Base-by-base conservation (phyloP, 2,797 vertebrate species). In the Odontamblyopus rebecca region DNA sequence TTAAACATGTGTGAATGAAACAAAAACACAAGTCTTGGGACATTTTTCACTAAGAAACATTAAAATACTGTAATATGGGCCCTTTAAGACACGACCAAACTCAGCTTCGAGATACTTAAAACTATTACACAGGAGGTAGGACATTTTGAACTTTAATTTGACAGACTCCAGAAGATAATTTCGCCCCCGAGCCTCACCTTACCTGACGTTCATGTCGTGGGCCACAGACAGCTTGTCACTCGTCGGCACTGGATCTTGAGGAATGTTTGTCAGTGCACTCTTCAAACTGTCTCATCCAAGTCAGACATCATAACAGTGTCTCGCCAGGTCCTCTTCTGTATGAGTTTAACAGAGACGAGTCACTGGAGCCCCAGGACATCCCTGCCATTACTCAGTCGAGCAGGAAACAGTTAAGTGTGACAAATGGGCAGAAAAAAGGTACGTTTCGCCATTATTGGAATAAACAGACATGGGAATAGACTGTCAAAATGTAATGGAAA, bases 281-380 rank as follows among this genome's bases (percentile, higher is more conserved):
- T 35, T 61, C 60, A 35, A 61, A 61, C 60, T 61, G 60, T 61
- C 60, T 61, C 30, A 35, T 61, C 29, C 60, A 32, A 61, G 15
- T 61, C 60, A 61, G 60, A 61, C 60, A 19, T 61, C 60, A 61
- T 61, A 35, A 61, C 35, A 61, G 6, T 9, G 59, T 61, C 29
- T 57, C 56, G 56, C 56, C 56, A 57, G 56, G n/a, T 11, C 23
- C 56, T 32, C 59, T 61, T 6, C 35, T 7, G 4, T 35, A 19
- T 38, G 60, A 32, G 60, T 61, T 61, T 61, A 60, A 30, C 29
- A 3, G 30, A 32, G 59, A 32, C 59, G 29, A 27, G 59, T 30
- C 26, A 6, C 6, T 29, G 15, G 16, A 30, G 60, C 60, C 60
- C 35, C 1, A 32, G 32, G 60, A 61, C 60, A 61, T 19, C 30